A percentile compares a stretch with the other conserved stretches of the same genome.
These are phyloP conservation scores for Notolabrus celidotus DNA, from an alignment of 2,797 vertebrate species.

Conservation along the genomic window DNA sequence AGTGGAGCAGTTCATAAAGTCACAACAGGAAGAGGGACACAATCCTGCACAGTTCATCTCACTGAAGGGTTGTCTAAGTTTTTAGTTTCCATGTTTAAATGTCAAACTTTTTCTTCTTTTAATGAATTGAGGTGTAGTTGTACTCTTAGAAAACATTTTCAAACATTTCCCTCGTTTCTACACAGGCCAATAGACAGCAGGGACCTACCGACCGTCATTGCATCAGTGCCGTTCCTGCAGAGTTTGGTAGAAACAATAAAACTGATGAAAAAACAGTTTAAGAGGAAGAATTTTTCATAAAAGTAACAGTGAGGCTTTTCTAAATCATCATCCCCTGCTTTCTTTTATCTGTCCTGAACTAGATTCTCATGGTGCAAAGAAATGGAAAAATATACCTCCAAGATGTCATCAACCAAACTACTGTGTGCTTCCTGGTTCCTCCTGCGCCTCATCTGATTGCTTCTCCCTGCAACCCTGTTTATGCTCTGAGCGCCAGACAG, in stretches of 20 bases:
- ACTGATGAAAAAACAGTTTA: background rate
- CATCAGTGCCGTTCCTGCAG: conserved; percentile 65
- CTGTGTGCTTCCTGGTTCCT: conserved; percentile 62
- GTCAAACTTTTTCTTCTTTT: background rate
- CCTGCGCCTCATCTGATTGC: conserved; percentile 57
- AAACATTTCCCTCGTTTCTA: background rate
- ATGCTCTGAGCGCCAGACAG: conserved; percentile 50
- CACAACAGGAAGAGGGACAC: conserved; percentile 53
- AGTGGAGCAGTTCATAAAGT: conserved; percentile 83
- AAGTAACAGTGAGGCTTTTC: background rate
- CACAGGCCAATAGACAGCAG: conserved; percentile 60
- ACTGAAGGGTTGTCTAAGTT: conserved; percentile 79
- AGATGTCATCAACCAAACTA: conserved; percentile 61
- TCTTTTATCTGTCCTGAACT: conserved; percentile 19
- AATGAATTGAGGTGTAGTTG: background rate
- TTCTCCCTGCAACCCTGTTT: conserved; percentile 68
- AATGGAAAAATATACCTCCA: conserved; percentile 72
- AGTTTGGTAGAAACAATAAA: conserved; percentile 58
- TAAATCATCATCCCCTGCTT: background rate
- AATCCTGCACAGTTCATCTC: conserved; percentile 62
- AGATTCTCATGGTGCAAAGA: conserved; percentile 72
- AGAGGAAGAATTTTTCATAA: background rate
- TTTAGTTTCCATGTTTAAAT: background rate
- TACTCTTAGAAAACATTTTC: background rate
- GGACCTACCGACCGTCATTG: conserved; percentile 39